phyloP scores from a whole-genome alignment of 2,797 vertebrate genomes.

The Ctenosaura bakeri region DNA sequence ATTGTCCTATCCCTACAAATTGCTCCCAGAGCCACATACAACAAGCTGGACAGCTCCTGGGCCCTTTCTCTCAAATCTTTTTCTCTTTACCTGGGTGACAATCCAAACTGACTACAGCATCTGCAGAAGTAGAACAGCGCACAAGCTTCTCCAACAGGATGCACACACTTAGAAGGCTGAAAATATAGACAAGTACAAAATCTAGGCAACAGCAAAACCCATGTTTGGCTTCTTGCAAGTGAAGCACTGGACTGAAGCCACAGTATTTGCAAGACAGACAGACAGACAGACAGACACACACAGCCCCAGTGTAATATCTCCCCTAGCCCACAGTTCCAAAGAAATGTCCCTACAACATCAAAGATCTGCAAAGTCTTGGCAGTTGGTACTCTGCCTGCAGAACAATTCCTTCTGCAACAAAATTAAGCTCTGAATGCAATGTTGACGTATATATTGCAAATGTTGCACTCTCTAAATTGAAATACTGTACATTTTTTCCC shows the following conservation, averaged over 20 bases:
- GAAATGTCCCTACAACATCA: neutral
- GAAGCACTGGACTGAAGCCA: neutral
- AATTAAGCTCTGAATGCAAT: neutral
- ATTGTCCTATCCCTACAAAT: neutral
- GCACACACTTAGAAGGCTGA: neutral
- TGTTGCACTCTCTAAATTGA: neutral
- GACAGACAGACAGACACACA: too few relatives aligned
- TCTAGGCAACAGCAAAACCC: neutral
- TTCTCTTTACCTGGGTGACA: neutral
- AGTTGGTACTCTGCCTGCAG: neutral
- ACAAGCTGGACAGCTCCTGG: neutral
- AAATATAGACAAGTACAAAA: neutral
- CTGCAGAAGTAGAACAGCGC: neutral
- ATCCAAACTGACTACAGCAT: neutral
- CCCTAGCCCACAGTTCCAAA: neutral
- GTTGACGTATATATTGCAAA: neutral
- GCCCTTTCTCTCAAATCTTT: neutral
- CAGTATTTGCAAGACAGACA: neutral
- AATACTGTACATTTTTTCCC: neutral
- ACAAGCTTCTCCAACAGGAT: neutral
- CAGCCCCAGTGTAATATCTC: neutral
- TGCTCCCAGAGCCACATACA: neutral
- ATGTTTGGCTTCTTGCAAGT: neutral
- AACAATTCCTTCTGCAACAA: neutral
- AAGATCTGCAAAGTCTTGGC: neutral